A percentile compares a stretch with the other conserved stretches of the same genome.
Conservation (phyloP, 2,888 invertebrate species). For the Silvanus unidentatus region DNA sequence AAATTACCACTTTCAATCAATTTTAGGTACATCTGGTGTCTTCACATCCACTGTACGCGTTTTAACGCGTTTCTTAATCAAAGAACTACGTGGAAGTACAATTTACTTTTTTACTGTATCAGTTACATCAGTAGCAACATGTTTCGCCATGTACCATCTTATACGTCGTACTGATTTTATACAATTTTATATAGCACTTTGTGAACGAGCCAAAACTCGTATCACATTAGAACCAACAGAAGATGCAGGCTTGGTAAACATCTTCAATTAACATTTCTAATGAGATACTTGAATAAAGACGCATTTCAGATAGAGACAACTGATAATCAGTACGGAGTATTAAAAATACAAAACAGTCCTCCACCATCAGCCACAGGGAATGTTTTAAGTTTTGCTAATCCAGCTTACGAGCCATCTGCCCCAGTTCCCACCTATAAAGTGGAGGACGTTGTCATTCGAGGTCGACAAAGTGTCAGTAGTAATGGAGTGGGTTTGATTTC, state of each 20-base stretch:
- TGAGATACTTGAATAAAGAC: no score
- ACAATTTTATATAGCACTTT: constrained; percentile 71
- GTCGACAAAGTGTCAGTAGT: constrained; percentile 49
- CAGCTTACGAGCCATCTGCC: constrained; percentile 73
- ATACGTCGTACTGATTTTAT: constrained; percentile 77
- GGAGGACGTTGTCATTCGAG: constrained; percentile 66
- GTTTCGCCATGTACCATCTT: constrained; percentile 71
- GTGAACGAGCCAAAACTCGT: constrained; percentile 66
- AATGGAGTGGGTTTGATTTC: constrained; percentile 48
- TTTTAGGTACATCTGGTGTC: constrained; percentile 76
- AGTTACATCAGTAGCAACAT: constrained; percentile 67
- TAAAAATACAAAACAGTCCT: constrained; percentile 69
- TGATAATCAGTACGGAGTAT: constrained; percentile 66
- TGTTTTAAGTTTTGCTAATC: constrained; percentile 76
- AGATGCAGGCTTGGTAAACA: constrained; percentile 75
- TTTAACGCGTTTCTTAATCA: constrained; percentile 71
- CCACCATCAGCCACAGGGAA: constrained; percentile 48
- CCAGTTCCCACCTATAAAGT: constrained; percentile 62
- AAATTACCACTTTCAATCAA: constrained; percentile 2
- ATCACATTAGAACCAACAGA: constrained; percentile 81
- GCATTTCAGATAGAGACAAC: constrained; percentile 62
- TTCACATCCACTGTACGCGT: constrained; percentile 82
- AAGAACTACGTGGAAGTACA: constrained; percentile 74
- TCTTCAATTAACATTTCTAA: constrained; percentile 9
- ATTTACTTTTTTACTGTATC: constrained; percentile 82